These are phyloP conservation scores for Eutrigla gurnardus DNA, from an alignment of 2,797 vertebrate species.

Conservation along the genomic window DNA sequence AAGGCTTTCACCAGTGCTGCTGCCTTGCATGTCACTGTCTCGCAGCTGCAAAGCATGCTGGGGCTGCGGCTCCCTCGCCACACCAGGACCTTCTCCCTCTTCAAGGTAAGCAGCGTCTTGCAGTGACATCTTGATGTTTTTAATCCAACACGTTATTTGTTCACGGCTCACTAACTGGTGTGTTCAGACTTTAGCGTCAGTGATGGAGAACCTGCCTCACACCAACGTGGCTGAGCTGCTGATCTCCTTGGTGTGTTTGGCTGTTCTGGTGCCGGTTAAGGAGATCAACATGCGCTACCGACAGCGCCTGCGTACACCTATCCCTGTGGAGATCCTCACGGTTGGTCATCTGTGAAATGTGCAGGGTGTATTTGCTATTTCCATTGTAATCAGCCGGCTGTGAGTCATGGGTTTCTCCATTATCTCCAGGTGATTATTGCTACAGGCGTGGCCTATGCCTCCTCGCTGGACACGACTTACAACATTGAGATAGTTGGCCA, in stretches of 20 bases:
- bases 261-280: conserved; percentile 90
- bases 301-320: conserved; percentile 88
- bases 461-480: conserved; percentile 88
- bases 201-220: conserved; percentile 87
- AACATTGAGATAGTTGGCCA: conserved; percentile 91
- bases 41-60: conserved; percentile 93
- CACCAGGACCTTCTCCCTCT: conserved; percentile 90
- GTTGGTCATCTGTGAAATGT: conserved; percentile 64
- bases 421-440: conserved; percentile 89
- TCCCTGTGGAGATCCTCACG: conserved; percentile 91
- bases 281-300: conserved; percentile 91
- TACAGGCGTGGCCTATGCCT: conserved; percentile 88
- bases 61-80: conserved; percentile 89
- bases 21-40: conserved; percentile 92
- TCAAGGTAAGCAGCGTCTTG: conserved; percentile 83
- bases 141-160: not conserved
- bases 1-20: conserved; percentile 94
- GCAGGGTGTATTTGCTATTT: not conserved
- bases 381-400: not conserved
- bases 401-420: conserved; percentile 7
- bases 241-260: conserved; percentile 90
- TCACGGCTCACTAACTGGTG: conserved; percentile 15
- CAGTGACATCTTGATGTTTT: not conserved
- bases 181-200: conserved; percentile 88
- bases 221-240: conserved; percentile 90